Conservation (phyloP, 2,888 invertebrate genomes). For the Trissoscelio sp. region DNA sequence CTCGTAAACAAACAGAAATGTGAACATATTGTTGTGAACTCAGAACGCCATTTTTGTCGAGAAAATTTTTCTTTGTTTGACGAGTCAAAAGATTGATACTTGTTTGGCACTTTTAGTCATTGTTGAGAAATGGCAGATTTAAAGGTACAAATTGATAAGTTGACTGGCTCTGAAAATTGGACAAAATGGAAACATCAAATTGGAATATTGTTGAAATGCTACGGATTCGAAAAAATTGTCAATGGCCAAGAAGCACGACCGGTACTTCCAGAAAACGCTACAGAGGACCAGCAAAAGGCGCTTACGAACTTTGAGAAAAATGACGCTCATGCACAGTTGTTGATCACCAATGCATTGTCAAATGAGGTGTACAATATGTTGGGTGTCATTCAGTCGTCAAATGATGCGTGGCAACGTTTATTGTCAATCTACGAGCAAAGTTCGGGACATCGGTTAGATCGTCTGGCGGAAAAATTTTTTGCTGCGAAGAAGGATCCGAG, state of each 20-base stretch:
- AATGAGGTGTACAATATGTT: slow-evolving; percentile 29
- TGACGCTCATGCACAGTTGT: slow-evolving; percentile 30
- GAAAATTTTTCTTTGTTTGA: background rate
- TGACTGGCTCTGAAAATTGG: slow-evolving; percentile 17
- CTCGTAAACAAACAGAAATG: slow-evolving; percentile 1
- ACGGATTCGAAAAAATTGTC: slow-evolving; percentile 18
- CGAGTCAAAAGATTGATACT: slow-evolving; percentile 6
- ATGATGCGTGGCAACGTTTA: slow-evolving; percentile 27
- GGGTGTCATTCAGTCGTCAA: slow-evolving; percentile 14
- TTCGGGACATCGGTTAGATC: slow-evolving; percentile 31
- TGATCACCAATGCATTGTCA: slow-evolving; percentile 30
- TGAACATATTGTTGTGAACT: background rate
- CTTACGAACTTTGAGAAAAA: slow-evolving; percentile 12
- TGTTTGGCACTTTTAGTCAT: slow-evolving; percentile 16
- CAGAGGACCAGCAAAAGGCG: slow-evolving; percentile 6
- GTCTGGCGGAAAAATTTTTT: slow-evolving; percentile 25
- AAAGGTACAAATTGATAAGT: slow-evolving; percentile 23
- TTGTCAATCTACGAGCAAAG: slow-evolving; percentile 32
- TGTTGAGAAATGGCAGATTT: slow-evolving; percentile 13
- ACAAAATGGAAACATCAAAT: slow-evolving; percentile 36
- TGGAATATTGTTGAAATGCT: slow-evolving; percentile 8
- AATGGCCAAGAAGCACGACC: background rate
- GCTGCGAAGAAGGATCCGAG: slow-evolving; percentile 23
- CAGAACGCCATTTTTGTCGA: background rate
- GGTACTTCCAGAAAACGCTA: background rate